Evolutionary conservation across 2,113 vertebrate genomes (phyloP).

Genomic region (Trogon surrucura): DNA sequence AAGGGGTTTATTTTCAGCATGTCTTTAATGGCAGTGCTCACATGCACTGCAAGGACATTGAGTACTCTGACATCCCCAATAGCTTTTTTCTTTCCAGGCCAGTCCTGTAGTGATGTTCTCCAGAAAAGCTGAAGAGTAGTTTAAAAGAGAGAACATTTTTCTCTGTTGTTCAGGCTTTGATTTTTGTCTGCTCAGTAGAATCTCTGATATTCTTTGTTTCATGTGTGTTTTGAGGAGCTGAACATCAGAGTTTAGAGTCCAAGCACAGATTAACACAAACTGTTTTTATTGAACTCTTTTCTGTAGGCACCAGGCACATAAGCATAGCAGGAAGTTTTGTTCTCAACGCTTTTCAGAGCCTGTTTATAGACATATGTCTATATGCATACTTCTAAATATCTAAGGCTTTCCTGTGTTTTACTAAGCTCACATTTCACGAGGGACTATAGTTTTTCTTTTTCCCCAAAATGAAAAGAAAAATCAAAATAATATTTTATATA

Average conservation of each 20-base stretch:
- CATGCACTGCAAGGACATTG: not conserved
- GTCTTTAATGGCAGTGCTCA: not conserved
- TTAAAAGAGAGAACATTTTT: slow-evolving; percentile 2
- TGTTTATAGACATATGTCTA: not conserved
- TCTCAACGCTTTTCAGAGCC: not conserved
- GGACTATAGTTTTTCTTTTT: not conserved
- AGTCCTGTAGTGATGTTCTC: slow-evolving; percentile 39
- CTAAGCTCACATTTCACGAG: not conserved
- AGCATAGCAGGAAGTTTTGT: not conserved
- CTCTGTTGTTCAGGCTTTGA: slow-evolving; percentile 59
- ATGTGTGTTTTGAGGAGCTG: not conserved
- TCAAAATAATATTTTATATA: not conserved
- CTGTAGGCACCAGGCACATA: not conserved
- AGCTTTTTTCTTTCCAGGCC: slow-evolving; percentile 37
- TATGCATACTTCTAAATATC: not conserved
- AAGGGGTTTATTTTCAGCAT: not conserved
- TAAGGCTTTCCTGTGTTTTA: not conserved
- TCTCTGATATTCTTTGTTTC: slow-evolving; percentile 32
- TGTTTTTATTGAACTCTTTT: not conserved
- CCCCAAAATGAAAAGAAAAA: not conserved
- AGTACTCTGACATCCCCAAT: slow-evolving; percentile 1
- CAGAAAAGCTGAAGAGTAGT: not conserved
- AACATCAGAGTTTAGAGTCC: slow-evolving; percentile 18
- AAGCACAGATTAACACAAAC: slow-evolving; percentile 31
- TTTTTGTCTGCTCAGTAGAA: slow-evolving; percentile 29